phyloP scores from a whole-genome alignment of 1,140 invertebrate genomes.

The Helicoverpa armigera region DNA sequence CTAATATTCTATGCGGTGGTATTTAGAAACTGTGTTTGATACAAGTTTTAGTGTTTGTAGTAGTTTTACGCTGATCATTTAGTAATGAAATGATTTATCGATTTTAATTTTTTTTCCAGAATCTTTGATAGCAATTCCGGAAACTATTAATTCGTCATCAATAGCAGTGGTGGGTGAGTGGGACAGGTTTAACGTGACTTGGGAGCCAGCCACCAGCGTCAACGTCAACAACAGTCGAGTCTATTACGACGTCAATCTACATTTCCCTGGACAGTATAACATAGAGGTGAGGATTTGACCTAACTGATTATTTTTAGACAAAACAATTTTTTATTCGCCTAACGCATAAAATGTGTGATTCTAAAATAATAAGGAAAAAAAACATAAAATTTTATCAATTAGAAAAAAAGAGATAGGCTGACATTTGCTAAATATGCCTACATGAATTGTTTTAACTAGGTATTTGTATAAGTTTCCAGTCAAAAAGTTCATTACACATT shows the following conservation, averaged over 20 bases:
- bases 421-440: not conserved
- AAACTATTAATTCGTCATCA: constrained; percentile 88
- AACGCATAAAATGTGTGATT: no score
- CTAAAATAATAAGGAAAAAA: not conserved
- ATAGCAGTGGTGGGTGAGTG: constrained; percentile 90
- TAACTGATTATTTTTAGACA: not conserved
- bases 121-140: constrained; percentile 90
- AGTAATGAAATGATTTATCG: no score
- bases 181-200: constrained; percentile 93
- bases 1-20: no score
- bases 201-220: constrained; percentile 90
- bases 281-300: constrained; percentile 72
- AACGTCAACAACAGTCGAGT: constrained; percentile 94
- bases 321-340: no score
- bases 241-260: constrained; percentile 93
- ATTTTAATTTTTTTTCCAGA: constrained; percentile 66
- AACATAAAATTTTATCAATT: not conserved
- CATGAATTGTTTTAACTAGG: no score
- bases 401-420: not conserved
- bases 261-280: constrained; percentile 77
- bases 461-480: no score
- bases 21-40: no score
- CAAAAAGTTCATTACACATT: not conserved
- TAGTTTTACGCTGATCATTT: no score
- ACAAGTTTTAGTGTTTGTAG: no score